Evolutionary conservation across 2,797 vertebrate species (phyloP), one percentile per base, ranked within the genome.

Genomic region (Microcaecilia unicolor): DNA sequence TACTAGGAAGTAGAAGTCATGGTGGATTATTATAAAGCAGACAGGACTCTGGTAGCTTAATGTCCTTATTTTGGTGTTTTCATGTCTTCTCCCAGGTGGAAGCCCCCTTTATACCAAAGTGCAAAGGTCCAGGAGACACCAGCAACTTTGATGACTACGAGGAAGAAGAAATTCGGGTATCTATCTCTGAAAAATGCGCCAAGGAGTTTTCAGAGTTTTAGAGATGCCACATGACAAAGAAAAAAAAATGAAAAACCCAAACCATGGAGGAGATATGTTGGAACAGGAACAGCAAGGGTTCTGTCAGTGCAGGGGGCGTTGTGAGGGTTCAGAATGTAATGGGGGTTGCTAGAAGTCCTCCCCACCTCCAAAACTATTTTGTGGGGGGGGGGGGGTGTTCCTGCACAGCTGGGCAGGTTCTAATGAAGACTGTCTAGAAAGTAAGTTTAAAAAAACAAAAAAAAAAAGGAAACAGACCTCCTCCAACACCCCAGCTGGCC

Each of bases 131-230:
- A 1, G 89, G 91, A 6, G 91, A 93, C 81, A 91, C 88, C 51
- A 94, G 90, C 81, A 91, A 94, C 79, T 94, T 94, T 15, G 90
- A 94, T 2, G 91, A 93, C 70, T 94, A 94, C 10, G 89, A 94
- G 51, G 91, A 94, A 51, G 91, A 93, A 67, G 89, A 92, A 59
- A 85, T 93, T 57, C 76, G 87, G 14, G 76, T 93, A 49, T 94
- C 90, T 51, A 81, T 92, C 79, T 88, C 69, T 10, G 89, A 94
- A 72, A 92, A 93, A 70, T 93, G 89, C 62, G 84, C 72, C 73
- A 94, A 91, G 79, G 90, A 93, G 78, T 95, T 95, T 62, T 64
- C 84, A 6, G 91, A 95, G 48, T 95, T 95, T 80, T 93, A 90
- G 78, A 67, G 58, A 41, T n/a, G n/a, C n/a, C n/a, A n/a, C 33